Evolutionary conservation across 2,888 invertebrate genomes (phyloP).

Genomic region (Girardia tigrina): DNA sequence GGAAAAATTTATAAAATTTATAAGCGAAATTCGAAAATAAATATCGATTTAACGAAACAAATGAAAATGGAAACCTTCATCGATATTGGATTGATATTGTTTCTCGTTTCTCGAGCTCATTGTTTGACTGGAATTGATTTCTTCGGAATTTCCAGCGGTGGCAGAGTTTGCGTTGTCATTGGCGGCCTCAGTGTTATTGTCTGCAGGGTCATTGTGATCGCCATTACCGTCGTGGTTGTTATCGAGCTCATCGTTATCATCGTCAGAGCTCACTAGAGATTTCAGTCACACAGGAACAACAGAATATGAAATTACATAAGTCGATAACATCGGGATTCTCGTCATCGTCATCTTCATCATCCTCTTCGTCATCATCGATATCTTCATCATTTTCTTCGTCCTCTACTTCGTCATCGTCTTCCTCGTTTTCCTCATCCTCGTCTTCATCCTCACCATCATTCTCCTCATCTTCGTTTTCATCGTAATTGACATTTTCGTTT

Average conservation of each 20-base stretch:
- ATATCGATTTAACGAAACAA: no score
- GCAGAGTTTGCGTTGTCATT: no score
- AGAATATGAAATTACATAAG: background rate
- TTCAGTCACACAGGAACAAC: background rate
- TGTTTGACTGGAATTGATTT: no score
- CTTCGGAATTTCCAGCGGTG: no score
- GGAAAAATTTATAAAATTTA: no score
- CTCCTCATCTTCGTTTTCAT: background rate
- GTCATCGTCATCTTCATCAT: background rate
- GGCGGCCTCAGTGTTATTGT: no score
- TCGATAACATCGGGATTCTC: background rate
- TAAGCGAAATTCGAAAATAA: no score
- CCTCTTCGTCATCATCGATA: background rate
- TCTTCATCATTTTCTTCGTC: background rate
- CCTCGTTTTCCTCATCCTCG: background rate
- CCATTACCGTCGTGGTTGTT: background rate
- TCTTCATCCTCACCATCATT: constrained; percentile 7
- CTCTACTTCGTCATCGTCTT: background rate
- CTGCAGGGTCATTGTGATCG: background rate
- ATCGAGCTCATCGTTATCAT: background rate
- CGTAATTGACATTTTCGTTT: background rate
- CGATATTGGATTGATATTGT: background rate
- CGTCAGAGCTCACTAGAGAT: background rate
- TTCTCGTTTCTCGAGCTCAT: background rate
- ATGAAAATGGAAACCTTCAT: background rate